Evolutionary conservation across 2,113 vertebrate genomes (phyloP).

Genomic region (Peromyscus californicus): DNA sequence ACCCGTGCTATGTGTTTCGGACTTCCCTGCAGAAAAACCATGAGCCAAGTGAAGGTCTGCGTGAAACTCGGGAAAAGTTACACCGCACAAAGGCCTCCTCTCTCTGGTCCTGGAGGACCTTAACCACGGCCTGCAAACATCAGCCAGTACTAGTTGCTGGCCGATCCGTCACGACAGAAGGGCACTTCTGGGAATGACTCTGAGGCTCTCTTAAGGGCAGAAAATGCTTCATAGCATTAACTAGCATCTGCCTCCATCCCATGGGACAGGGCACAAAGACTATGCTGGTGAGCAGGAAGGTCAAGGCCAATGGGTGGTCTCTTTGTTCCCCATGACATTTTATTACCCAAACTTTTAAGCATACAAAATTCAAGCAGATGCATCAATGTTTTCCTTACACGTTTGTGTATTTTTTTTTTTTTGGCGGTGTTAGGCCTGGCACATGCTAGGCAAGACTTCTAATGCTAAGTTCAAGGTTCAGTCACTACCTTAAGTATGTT

Average conservation of each 20-base stretch:
- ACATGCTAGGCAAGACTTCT: neutral
- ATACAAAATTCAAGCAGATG: neutral
- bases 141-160: neutral
- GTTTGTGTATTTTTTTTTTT: neutral
- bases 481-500: neutral
- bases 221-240: neutral
- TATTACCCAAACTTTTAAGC: conserved; percentile 37
- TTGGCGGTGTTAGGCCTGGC: no score
- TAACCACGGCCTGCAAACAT: neutral
- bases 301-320: neutral
- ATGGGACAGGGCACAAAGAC: neutral
- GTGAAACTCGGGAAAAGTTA: neutral
- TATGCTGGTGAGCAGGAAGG: neutral
- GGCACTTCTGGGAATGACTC: neutral
- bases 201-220: neutral
- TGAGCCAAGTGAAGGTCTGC: neutral
- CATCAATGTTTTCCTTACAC: neutral
- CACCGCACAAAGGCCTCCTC: neutral
- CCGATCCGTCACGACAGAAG: neutral
- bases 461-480: neutral
- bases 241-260: neutral
- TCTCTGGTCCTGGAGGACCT: neutral
- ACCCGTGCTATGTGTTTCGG: neutral
- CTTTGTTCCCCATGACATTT: neutral
- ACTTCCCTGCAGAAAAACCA: neutral